A percentile compares a stretch with the other conserved stretches of the same genome.
Evolutionary conservation across 2,888 invertebrate species (phyloP).

Genomic region (Unio delphinus): DNA sequence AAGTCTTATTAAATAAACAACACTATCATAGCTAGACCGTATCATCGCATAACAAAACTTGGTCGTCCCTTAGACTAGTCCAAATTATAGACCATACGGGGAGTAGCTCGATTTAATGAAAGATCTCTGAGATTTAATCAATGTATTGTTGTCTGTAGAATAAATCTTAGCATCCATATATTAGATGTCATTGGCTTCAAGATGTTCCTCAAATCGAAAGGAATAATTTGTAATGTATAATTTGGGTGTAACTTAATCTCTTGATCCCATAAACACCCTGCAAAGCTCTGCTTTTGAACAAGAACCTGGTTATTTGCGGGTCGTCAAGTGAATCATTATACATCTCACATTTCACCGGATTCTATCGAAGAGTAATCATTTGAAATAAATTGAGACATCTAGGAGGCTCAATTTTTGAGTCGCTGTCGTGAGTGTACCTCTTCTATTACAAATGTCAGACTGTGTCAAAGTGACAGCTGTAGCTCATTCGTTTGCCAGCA

Average conservation of each 20-base stretch:
- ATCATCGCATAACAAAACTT: neutral
- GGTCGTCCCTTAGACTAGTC: slow-evolving; percentile 16
- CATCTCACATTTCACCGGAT: no score
- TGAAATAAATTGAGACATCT: no score
- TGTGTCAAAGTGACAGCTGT: no score
- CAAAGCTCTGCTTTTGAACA: no score
- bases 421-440: no score
- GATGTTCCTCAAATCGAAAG: slow-evolving; percentile 30
- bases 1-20: slow-evolving; percentile 31
- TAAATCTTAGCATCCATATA: slow-evolving; percentile 33
- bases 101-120: slow-evolving; percentile 22
- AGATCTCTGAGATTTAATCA: slow-evolving; percentile 16
- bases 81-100: slow-evolving; percentile 17
- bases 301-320: no score
- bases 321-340: no score
- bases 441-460: no score
- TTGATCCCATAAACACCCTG: slow-evolving; percentile 22
- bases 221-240: slow-evolving; percentile 49
- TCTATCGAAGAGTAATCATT: no score
- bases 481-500: no score
- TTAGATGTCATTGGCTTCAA: slow-evolving; percentile 14
- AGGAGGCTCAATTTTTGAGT: no score
- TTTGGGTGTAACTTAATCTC: slow-evolving; percentile 39
- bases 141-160: slow-evolving; percentile 13
- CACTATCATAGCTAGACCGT: neutral